Evolutionary conservation across 1,140 invertebrate genomes (phyloP).

Genomic region (Andricus grossulariae): DNA sequence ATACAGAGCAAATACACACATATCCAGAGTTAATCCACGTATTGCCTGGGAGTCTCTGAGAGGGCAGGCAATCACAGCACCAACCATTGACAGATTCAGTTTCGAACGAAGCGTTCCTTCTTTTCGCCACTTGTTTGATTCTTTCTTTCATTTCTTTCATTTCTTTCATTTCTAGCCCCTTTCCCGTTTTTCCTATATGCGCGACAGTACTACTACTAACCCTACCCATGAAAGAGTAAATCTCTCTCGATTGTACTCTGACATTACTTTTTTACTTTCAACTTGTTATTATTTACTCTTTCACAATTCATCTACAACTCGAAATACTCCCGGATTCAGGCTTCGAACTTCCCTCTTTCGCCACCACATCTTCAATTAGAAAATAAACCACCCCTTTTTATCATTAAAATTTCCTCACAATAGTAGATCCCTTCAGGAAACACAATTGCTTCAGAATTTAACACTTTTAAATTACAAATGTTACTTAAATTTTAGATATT

Average conservation of each 20-base stretch:
- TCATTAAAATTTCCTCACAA: too few species aligned
- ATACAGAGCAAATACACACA: conserved; percentile 80
- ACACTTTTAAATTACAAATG: too few species aligned
- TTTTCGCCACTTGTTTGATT: conserved; percentile 65
- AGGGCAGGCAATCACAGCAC: conserved; percentile 77
- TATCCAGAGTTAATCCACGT: conserved; percentile 77
- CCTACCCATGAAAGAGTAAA: conserved; percentile 40
- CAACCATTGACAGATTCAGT: conserved; percentile 73
- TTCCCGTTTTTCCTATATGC: conserved; percentile 60
- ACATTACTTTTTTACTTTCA: conserved; percentile 34
- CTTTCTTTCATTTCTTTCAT: conserved; percentile 67
- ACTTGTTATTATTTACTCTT: conserved; percentile 32
- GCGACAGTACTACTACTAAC: conserved; percentile 51
- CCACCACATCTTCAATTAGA: too few species aligned
- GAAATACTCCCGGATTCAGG: background rate
- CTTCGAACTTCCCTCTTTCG: background rate
- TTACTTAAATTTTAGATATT: too few species aligned
- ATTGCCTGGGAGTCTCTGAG: conserved; percentile 75
- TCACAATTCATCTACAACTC: conserved; percentile 16
- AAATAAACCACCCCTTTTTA: too few species aligned
- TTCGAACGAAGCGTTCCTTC: conserved; percentile 70
- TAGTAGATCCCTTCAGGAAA: too few species aligned
- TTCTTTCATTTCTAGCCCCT: conserved; percentile 67
- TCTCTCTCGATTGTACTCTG: conserved; percentile 31
- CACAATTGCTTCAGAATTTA: too few species aligned